Evolutionary conservation across 2,113 vertebrate species (phyloP), one percentile per base, ranked within the genome.

Genomic region (Bombycilla garrulus): DNA sequence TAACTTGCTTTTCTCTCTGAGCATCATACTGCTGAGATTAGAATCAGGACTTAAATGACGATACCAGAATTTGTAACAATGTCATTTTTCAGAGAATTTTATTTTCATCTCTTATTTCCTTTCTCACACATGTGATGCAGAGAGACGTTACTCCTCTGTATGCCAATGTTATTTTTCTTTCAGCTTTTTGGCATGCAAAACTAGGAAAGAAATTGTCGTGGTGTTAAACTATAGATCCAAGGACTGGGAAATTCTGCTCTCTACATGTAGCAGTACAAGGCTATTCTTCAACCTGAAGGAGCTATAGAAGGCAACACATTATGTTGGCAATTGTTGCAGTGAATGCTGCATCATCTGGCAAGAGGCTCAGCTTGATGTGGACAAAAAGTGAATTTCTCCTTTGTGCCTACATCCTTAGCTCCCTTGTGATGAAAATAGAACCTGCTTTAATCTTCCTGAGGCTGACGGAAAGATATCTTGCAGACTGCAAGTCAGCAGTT

Each of bases 401-500:
- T 97, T 97, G 95, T 97, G 93, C 90, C 81, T 95, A 73, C 71
- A 83, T 90, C 80, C 74, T 86, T 83, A 86, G 92, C 92, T 97
- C 81, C 80, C 92, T 93, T 76, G 17, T 57, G 90, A 95, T 97
- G 96, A 97, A 97, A 97, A 97, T 89, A 97, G 97, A 97, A 94
- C 89, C 81, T 92, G 92, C 95, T 97, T 97, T 97, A 79, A 97
- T 97, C 97, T 97, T 91, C 77, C 93, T 15, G 61, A 93, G 94
- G 93, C 95, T 96, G 95, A 95, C 42, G 60, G 97, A 96, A 96
- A 97, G 95, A 93, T 96, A 94, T 86, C 91, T 95, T 69, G 86
- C 94, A 97, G 96, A 96, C 97, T 95, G 96, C 97, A 95, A 97
- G 96, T 98, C 97, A 97, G 97, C 97, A 97, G 94, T 98, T 97